phyloP scores from a whole-genome alignment of 2,888 invertebrate species.

The Drosophila planitibia region DNA sequence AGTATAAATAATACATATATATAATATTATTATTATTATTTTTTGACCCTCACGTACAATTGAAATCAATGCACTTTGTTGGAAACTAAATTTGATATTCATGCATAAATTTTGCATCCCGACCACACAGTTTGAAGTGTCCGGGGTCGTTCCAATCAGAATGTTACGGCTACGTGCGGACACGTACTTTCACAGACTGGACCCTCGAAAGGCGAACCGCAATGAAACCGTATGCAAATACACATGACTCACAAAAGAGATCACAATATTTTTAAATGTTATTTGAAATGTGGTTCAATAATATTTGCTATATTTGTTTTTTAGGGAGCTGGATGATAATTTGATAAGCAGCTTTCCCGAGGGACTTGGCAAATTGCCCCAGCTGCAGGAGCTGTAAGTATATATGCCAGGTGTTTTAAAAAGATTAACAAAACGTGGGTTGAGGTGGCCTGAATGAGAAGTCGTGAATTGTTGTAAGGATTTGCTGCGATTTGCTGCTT shows the following conservation, averaged over 20 bases:
- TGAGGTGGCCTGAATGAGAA: not conserved
- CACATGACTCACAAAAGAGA: conserved; percentile 36
- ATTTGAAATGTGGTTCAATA: conserved; percentile 45
- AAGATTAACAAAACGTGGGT: conserved; percentile 35
- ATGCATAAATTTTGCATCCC: conserved; percentile 67
- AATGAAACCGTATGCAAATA: conserved; percentile 56
- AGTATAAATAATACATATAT: not conserved
- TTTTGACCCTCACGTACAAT: conserved; percentile 53
- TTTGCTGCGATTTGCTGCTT: conserved; percentile 18
- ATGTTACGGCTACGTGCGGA: conserved; percentile 59
- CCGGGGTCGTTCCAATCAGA: conserved; percentile 47
- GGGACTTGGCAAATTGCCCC: conserved; percentile 90
- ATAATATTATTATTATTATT: not conserved
- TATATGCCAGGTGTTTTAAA: conserved; percentile 58
- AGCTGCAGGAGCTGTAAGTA: conserved; percentile 95
- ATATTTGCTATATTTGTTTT: conserved; percentile 29
- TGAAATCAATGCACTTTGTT: conserved; percentile 64
- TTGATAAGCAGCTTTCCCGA: conserved; percentile 90
- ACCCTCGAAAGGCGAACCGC: conserved; percentile 55
- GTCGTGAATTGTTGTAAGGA: not conserved
- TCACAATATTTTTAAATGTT: conserved; percentile 49
- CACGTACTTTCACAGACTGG: conserved; percentile 71
- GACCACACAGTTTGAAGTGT: conserved; percentile 30
- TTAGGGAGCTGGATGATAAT: conserved; percentile 92
- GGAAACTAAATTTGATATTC: conserved; percentile 53